Conservation (phyloP, 2,797 vertebrate genomes). For the Liparis tanakae region DNA sequence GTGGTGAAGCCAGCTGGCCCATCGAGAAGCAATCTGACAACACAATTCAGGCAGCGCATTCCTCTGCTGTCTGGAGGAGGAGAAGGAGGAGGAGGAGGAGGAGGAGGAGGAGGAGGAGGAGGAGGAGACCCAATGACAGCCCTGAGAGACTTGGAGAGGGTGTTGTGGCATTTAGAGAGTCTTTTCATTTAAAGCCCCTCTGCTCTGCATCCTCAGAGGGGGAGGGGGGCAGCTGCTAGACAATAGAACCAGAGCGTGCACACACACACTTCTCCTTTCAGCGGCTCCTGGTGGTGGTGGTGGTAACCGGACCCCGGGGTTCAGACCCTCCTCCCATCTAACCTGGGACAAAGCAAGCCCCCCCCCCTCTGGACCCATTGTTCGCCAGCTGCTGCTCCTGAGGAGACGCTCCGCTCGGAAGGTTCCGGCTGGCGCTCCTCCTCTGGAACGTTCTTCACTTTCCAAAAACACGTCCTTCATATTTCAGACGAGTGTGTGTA, state of each 20-base stretch:
- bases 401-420: too few species aligned
- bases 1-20: slow-evolving; percentile 71
- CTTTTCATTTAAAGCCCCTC: slow-evolving; percentile 66
- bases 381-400: too few species aligned
- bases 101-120: slow-evolving; percentile 31
- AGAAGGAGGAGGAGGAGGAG: slow-evolving; percentile 25
- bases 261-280: slow-evolving; percentile 79
- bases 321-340: slow-evolving; percentile 53
- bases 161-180: slow-evolving; percentile 36
- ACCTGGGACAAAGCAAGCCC: slow-evolving; percentile 72
- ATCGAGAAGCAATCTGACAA: slow-evolving; percentile 72
- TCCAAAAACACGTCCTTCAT: slow-evolving; percentile 29
- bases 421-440: too few species aligned
- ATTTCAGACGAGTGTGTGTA: not conserved
- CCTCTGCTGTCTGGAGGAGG: slow-evolving; percentile 72
- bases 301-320: slow-evolving; percentile 72
- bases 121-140: slow-evolving; percentile 49
- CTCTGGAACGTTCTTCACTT: too few species aligned
- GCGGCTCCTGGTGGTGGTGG: slow-evolving; percentile 37
- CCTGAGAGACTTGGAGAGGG: slow-evolving; percentile 23
- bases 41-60: slow-evolving; percentile 74
- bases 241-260: slow-evolving; percentile 69
- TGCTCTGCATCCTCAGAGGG: slow-evolving; percentile 51
- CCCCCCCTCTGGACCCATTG: too few species aligned
- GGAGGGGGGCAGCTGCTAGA: slow-evolving; percentile 72